These are phyloP conservation scores for Caenorhabditis sp. DNA, from an alignment of 2,888 invertebrate species.

Conservation along the genomic window DNA sequence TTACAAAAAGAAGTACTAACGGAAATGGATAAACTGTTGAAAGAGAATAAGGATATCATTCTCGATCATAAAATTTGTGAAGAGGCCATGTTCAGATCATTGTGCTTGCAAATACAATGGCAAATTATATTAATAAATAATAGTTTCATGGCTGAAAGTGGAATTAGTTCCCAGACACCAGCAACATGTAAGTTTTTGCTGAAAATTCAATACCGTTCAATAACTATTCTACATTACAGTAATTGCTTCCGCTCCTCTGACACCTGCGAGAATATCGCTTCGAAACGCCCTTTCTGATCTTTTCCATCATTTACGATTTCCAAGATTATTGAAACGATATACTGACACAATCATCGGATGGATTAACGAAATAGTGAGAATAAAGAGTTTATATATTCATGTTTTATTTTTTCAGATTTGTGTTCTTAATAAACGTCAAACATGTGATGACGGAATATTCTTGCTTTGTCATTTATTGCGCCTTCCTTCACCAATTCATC, in stretches of 20 bases:
- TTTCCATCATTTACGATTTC: conserved; percentile 63
- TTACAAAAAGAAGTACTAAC: conserved; percentile 45
- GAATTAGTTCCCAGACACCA: conserved; percentile 40
- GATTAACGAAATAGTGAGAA: conserved; percentile 62
- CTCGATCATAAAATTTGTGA: conserved; percentile 56
- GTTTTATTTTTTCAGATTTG: conserved; percentile 43
- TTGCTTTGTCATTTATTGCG: conserved; percentile 66
- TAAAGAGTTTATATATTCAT: conserved; percentile 2
- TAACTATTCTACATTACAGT: conserved; percentile 20
- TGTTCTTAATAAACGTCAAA: conserved; percentile 56
- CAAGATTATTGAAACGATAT: conserved; percentile 55
- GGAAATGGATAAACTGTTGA: conserved; percentile 55
- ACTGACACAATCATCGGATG: conserved; percentile 58
- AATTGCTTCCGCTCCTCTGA: conserved; percentile 14
- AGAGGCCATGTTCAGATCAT: conserved; percentile 54
- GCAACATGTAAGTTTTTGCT: conserved; percentile 61
- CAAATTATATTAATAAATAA: conserved; percentile 59
- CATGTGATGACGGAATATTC: conserved; percentile 62
- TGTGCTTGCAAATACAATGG: conserved; percentile 65
- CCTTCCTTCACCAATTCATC: conserved; percentile 58
- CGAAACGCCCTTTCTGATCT: conserved; percentile 61
- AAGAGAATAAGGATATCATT: conserved; percentile 47
- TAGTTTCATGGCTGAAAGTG: conserved; percentile 60
- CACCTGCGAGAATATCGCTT: conserved; percentile 23
- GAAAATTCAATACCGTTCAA: background rate